Base-by-base conservation (phyloP, 1,140 invertebrate species). In the Cepaea nemoralis region DNA sequence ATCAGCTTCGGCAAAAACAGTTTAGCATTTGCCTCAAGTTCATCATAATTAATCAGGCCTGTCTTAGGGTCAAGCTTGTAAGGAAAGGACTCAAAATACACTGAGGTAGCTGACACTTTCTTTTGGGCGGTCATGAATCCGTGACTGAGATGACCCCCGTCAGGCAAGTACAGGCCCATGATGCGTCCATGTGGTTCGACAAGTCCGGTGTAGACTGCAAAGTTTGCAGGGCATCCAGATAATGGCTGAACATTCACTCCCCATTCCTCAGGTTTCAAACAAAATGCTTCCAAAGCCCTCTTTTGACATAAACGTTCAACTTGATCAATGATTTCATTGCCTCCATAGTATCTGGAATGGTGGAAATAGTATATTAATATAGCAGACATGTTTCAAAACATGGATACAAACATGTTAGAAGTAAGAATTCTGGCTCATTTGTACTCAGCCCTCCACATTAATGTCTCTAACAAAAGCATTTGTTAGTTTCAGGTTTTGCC, bases 71-170 rank as follows among this genome's bases (percentile, higher is more conserved):
- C 91, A 0, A 98, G 95, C 92, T 98, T 99, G 88, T 99, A 99
- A 6, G 98, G 98, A 95, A 99, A 97, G 22, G 97, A 98, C 92
- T 99, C 98, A 90, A 99, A 99, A 92, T 98, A 99, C 59, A 99
- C 95, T 0, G 98, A 99, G 0, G 98, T 98, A 1, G 97, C 98
- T 0, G 98, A 99, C 39, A 99, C 97, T 92, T 97, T 98, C 89
- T 98, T 98, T 1, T 93, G 95, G 5, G 94, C 91, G 1, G 97
- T 98, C 88, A 96, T 96, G 91, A 98, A 99, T 83, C 95, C 98
- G 90, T 99, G 98, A 69, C 97, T 98, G 10, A 93, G 85, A 90
- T 99, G 98, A 1, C 98, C 98, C 78, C 98, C 98, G 92, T 99
- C 98, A 16, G 97, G 96, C 69, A 99, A 92, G 93, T 99, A 96